A percentile compares a stretch with the other conserved stretches of the same genome.
These are phyloP conservation scores for Rhineura floridana DNA, from an alignment of 2,113 vertebrate species.

Conservation along the genomic window DNA sequence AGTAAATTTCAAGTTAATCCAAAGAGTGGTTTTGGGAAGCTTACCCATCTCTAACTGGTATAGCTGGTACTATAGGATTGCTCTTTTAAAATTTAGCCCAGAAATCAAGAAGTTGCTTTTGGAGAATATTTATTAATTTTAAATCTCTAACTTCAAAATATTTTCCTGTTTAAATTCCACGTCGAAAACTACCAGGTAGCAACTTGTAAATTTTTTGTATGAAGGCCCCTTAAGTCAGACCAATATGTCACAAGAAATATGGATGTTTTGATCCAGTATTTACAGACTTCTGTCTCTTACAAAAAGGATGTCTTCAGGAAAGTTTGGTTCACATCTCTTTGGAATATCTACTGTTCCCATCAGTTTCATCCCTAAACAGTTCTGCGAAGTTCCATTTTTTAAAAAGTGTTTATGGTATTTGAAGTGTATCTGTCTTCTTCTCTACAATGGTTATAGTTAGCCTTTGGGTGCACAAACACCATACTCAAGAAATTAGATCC, in stretches of 20 bases:
- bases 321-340: background rate
- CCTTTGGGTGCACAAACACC: background rate
- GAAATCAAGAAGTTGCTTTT: background rate
- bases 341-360: background rate
- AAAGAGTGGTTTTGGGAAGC: background rate
- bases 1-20: background rate
- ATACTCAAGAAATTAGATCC: background rate
- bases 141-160: background rate
- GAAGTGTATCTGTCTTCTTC: background rate
- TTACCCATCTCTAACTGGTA: background rate
- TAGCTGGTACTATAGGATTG: background rate
- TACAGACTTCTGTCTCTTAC: background rate
- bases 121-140: no score
- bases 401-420: background rate
- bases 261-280: background rate
- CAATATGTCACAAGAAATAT: background rate
- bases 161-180: background rate
- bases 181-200: background rate
- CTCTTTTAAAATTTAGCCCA: background rate
- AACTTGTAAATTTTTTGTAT: background rate
- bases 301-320: background rate
- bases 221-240: background rate
- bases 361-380: no score
- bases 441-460: rapidly evolving
- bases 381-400: background rate